Percentiles rank a stretch among this genome's conserved stretches.
phyloP scores from a whole-genome alignment of 2,797 vertebrate genomes.

The Rhodeus uyekii region DNA sequence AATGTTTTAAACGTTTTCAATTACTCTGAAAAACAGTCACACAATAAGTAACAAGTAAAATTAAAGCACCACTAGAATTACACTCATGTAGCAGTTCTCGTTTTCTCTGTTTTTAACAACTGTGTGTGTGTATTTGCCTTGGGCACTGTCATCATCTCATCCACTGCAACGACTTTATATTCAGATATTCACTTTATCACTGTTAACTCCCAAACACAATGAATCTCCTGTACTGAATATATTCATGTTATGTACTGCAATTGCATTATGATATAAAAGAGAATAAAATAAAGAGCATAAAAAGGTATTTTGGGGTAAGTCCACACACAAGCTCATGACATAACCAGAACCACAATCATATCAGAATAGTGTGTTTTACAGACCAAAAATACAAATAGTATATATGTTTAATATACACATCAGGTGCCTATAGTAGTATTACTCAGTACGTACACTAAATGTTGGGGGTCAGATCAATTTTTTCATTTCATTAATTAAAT shows the following conservation, averaged over 20 bases:
- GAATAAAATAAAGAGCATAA: not conserved
- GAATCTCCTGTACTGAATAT: not conserved
- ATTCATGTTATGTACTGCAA: not conserved
- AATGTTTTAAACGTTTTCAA: not conserved
- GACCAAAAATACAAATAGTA: not conserved
- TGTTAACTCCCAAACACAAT: not conserved
- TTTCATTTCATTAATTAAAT: not conserved
- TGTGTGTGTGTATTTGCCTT: constrained; percentile 8
- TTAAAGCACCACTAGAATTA: constrained; percentile 1
- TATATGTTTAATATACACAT: not conserved
- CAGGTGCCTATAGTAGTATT: too few relatives aligned
- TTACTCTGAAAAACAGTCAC: not conserved
- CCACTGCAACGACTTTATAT: not conserved
- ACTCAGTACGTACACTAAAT: not conserved
- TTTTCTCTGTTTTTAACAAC: not conserved
- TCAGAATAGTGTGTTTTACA: not conserved
- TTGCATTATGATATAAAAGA: not conserved
- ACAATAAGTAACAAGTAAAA: not conserved
- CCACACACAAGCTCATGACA: not conserved
- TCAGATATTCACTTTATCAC: not conserved
- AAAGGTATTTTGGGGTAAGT: not conserved
- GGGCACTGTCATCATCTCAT: constrained; percentile 1
- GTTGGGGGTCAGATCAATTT: not conserved
- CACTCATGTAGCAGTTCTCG: not conserved
- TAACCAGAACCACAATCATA: not conserved